These are phyloP conservation scores for Salarias fasciatus DNA, from an alignment of 2,797 vertebrate species.

Conservation along the genomic window DNA sequence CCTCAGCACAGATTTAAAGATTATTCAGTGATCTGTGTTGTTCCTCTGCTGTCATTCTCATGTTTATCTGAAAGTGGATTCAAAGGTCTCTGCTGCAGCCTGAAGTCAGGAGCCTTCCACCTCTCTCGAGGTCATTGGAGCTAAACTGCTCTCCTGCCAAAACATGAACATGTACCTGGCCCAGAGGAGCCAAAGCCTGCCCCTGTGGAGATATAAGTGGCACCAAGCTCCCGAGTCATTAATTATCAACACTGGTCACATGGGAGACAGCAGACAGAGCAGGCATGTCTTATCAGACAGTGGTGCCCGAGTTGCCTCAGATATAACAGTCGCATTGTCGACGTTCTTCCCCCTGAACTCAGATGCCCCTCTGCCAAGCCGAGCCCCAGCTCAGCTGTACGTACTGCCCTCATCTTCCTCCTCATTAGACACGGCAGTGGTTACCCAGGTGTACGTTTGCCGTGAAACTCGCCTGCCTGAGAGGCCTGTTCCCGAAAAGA, in stretches of 20 bases:
- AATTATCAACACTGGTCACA: slow-evolving; percentile 19
- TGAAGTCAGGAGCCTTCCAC: slow-evolving; percentile 17
- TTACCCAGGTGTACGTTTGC: slow-evolving; percentile 28
- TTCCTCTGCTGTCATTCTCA: neutral
- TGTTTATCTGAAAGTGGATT: slow-evolving; percentile 7
- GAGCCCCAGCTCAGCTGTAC: slow-evolving; percentile 34
- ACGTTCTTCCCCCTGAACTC: slow-evolving; percentile 20
- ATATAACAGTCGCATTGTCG: slow-evolving; percentile 4
- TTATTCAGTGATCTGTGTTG: neutral
- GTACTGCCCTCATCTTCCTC: slow-evolving; percentile 11
- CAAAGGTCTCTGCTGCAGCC: slow-evolving; percentile 3
- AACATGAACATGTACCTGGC: slow-evolving; percentile 12
- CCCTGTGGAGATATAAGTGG: slow-evolving; percentile 20
- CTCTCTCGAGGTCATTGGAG: slow-evolving; percentile 6
- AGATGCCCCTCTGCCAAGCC: slow-evolving; percentile 23
- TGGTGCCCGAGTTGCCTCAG: slow-evolving; percentile 4
- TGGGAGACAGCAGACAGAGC: slow-evolving; percentile 29
- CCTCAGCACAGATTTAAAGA: slow-evolving; percentile 6
- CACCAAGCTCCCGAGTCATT: slow-evolving; percentile 26
- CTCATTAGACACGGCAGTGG: slow-evolving; percentile 40
- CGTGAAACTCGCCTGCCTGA: slow-evolving; percentile 1
- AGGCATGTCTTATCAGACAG: slow-evolving; percentile 18
- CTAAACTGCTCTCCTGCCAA: slow-evolving; percentile 8
- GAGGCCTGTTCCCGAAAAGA: neutral
- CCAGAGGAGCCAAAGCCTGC: slow-evolving; percentile 18